phyloP scores from a whole-genome alignment of 2,797 vertebrate species.

The Myotis vivesi region DNA sequence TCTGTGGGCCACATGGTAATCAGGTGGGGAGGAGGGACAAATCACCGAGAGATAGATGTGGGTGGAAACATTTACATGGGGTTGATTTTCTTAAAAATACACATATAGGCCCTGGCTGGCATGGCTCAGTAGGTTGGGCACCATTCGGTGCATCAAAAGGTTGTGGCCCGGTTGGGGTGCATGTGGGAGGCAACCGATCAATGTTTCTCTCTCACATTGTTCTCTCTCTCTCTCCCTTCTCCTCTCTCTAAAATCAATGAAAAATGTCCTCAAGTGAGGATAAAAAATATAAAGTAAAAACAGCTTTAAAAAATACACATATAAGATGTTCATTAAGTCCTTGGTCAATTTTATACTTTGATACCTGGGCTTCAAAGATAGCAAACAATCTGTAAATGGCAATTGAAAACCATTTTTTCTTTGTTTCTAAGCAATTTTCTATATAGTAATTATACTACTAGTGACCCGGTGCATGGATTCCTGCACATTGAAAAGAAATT shows the following conservation, averaged over 20 bases:
- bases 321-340: neutral
- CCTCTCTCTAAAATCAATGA: neutral
- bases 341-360: neutral
- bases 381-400: neutral
- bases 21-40: neutral
- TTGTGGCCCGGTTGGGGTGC: too few species aligned
- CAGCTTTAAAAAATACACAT: neutral
- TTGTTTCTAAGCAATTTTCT: slow-evolving; percentile 4
- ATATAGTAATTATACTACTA: neutral
- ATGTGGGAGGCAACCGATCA: too few species aligned
- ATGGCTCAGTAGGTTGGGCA: too few species aligned
- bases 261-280: too few species aligned
- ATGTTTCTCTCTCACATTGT: too few species aligned
- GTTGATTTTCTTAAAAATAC: neutral
- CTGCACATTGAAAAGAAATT: too few species aligned
- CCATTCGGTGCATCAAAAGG: too few species aligned
- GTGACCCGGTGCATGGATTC: too few species aligned
- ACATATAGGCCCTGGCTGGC: neutral
- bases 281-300: neutral
- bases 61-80: neutral
- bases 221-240: too few species aligned
- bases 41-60: neutral
- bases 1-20: neutral
- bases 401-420: neutral
- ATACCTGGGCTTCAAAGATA: neutral